Base-by-base conservation (phyloP, 2,797 vertebrate genomes). In the Sphenodon punctatus region DNA sequence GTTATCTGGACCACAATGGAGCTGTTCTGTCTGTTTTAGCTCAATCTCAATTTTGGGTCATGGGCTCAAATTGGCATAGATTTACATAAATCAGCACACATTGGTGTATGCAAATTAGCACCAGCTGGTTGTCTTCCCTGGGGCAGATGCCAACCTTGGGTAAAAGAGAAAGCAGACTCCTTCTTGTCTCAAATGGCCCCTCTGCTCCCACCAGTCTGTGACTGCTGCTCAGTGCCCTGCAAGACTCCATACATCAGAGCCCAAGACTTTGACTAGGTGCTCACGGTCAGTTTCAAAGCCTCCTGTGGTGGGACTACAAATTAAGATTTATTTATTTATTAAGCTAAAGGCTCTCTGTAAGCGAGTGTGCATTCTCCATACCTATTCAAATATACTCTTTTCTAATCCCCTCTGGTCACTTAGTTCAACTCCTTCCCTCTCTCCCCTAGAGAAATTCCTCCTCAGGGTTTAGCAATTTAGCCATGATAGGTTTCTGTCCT, bases 271-370 rank as follows among this genome's bases (percentile, higher is more conserved):
- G 63, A 66, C 79, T 0, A 0, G 63, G 11, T 7, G 13, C 19
- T 22, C 55, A 34, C 32, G 22, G 6, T 67, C 67, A 46, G 46
- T 73, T 13, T 19, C 53, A 42, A 59, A 73, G 42, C 83, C 70
- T 8, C 61, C 45, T 58, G 32, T 1, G 59, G 22, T 66, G 84
- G 70, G 82, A 80, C 51, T 74, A 17, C 83, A 87, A 92, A 87
- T 82, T 80, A 60, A 9, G 84, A n/a, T n/a, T n/a, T n/a, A n/a
- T n/a, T n/a, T n/a, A n/a, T n/a, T n/a, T n/a, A n/a, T n/a, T n/a
- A n/a, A 75, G 72, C 72, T 69, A 74, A 78, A 74, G 53, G 32
- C 51, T 67, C 30, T 20, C 30, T 30, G 19, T 13, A n/a, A n/a
- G n/a, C n/a, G n/a, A n/a, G n/a, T n/a, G 17, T 42, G 14, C 23